A percentile compares a stretch with the other conserved stretches of the same genome.
phyloP scores from a whole-genome alignment of 2,113 vertebrate genomes.

The Felis chaus region DNA sequence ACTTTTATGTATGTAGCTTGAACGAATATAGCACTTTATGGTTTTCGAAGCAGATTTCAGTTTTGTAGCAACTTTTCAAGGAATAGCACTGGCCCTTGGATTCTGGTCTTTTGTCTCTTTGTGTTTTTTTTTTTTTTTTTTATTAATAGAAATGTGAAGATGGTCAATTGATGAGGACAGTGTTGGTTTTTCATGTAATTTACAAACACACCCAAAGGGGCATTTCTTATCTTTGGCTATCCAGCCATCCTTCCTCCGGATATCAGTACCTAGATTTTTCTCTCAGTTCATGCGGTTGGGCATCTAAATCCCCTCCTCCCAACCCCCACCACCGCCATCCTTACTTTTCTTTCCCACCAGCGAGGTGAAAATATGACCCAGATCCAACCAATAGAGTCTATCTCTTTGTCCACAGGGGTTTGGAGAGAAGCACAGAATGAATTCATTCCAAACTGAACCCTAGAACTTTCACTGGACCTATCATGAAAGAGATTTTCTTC shows the following conservation, averaged over 20 bases:
- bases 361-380: neutral
- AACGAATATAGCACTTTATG: neutral
- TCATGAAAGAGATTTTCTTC: neutral
- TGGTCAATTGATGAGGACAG: neutral
- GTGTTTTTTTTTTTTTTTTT: neutral
- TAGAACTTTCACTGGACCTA: neutral
- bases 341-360: neutral
- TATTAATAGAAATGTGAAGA: neutral
- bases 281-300: neutral
- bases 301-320: neutral
- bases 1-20: neutral
- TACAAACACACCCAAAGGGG: neutral
- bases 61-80: neutral
- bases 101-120: neutral
- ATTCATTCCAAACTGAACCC: neutral
- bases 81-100: neutral
- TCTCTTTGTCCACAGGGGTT: neutral
- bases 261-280: neutral
- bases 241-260: neutral
- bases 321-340: accelerated
- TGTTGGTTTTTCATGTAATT: neutral
- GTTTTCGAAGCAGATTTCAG: neutral
- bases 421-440: neutral
- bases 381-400: neutral
- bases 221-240: neutral